Base-by-base conservation (phyloP, 1,140 invertebrate species). In the Psix sp. region DNA sequence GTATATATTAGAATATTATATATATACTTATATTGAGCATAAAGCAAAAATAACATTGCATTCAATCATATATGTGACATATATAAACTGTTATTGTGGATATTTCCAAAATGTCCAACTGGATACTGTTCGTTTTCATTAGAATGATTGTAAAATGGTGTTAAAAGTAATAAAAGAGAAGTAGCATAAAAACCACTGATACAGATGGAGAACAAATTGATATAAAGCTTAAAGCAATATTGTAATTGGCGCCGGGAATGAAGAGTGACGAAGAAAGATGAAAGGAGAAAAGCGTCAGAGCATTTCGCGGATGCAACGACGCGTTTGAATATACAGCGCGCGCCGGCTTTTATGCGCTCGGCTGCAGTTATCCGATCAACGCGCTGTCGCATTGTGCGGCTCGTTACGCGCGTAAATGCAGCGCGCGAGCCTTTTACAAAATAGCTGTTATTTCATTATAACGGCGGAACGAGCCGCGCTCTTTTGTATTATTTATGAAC, bases 401-500 rank as follows among this genome's bases (percentile, higher is more conserved):
- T 70, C 56, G 66, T 70, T 70, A 70, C 66, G 48, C 56, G 49
- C 42, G 51, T 36, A 66, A 56, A 56, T 39, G 51, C 49, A 11
- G n/a, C 49, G 51, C 39, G 38, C 38, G 42, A 20, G 54, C 65
- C 65, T 68, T 70, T 62, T 70, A 26, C 49, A 40, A 60, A 46
- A 52, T 14, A 29, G 31, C 52, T 48, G 59, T 71, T 71, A 71
- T 71, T 63, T 63, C 57, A 54, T 71, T 70, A 70, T 49, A 49
- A 54, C 40, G 40, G 48, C 31, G 10, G n/a, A n/a, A 46, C 54
- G 42, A 60, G 63, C 63, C 38, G 7, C 33, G 46, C 20, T 18
- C 56, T 62, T 60, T 60, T 70, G 65, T 70, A 54, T 70, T 70
- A 70, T 70, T 70, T 70, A 70, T 70, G 66, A 70, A 54, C 36